Evolutionary conservation across 2,797 vertebrate genomes (phyloP).

Genomic region (Helicolenus hilgendorfi): DNA sequence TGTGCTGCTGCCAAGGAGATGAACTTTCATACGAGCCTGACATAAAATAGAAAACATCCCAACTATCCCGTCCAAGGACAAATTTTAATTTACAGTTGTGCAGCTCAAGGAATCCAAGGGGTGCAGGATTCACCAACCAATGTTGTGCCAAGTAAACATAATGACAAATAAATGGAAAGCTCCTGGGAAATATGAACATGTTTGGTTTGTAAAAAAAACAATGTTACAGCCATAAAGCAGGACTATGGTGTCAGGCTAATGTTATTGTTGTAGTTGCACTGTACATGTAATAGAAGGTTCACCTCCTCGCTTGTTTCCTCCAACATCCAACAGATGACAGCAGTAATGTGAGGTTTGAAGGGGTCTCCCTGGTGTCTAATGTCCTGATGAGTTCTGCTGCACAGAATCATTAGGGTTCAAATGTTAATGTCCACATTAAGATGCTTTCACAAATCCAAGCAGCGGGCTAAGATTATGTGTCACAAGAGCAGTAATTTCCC

Average conservation of each 20-base stretch:
- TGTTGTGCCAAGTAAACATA: constrained; percentile 46
- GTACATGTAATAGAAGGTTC: constrained; percentile 1
- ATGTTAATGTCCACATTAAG: constrained; percentile 84
- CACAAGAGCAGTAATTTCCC: constrained; percentile 65
- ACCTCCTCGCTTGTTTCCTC: constrained; percentile 34
- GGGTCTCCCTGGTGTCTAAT: constrained; percentile 56
- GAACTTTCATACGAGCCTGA: constrained; percentile 44
- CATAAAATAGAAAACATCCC: constrained; percentile 29
- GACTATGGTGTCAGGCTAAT: background rate
- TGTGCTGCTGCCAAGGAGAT: constrained; percentile 48
- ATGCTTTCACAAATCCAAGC: constrained; percentile 68
- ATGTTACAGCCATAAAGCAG: constrained; percentile 33
- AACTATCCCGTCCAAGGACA: constrained; percentile 36
- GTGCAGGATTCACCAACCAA: constrained; percentile 16
- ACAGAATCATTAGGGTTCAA: constrained; percentile 77
- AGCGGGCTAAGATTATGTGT: constrained; percentile 59
- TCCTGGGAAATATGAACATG: constrained; percentile 50
- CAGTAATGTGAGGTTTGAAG: constrained; percentile 14
- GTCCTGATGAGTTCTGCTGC: constrained; percentile 73
- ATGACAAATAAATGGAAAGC: constrained; percentile 49
- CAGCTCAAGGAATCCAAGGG: constrained; percentile 24
- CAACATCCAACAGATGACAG: constrained; percentile 49
- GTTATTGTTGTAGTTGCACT: background rate
- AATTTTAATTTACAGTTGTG: constrained; percentile 59
- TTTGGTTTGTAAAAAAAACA: constrained; percentile 27